These are phyloP conservation scores for Ophion ventricosus DNA, from an alignment of 2,888 invertebrate species.

Conservation along the genomic window DNA sequence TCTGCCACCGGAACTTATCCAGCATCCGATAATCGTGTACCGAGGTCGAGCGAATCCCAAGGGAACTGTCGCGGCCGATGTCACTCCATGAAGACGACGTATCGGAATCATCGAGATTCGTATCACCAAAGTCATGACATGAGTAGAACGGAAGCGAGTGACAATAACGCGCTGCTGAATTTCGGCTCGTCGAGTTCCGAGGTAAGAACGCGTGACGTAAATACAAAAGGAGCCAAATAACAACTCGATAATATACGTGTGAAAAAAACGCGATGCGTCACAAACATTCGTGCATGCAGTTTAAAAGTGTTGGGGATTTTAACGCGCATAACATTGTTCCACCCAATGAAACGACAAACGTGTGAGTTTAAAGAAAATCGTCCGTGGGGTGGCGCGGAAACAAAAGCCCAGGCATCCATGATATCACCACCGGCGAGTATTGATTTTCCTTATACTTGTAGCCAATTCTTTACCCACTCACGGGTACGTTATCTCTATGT, in stretches of 20 bases:
- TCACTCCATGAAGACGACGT: constrained; percentile 22
- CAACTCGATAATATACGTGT: neutral
- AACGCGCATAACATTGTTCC: neutral
- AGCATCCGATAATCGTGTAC: constrained; percentile 10
- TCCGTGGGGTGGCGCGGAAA: constrained; percentile 44
- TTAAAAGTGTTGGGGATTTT: neutral
- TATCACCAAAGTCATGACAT: constrained; percentile 75
- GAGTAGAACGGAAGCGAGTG: constrained; percentile 77
- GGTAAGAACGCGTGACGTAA: constrained; percentile 70
- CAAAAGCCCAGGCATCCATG: constrained; percentile 49
- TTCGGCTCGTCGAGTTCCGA: constrained; percentile 77
- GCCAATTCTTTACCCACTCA: constrained; percentile 49
- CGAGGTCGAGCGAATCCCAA: constrained; percentile 41
- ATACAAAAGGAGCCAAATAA: neutral
- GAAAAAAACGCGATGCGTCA: no score
- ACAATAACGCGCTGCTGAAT: constrained; percentile 78
- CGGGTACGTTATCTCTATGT: constrained; percentile 29
- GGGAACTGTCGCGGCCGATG: constrained; percentile 40
- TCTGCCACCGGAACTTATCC: constrained; percentile 38
- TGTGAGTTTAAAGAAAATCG: neutral
- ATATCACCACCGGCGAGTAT: constrained; percentile 65
- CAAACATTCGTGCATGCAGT: neutral
- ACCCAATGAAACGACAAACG: neutral
- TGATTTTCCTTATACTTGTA: constrained; percentile 63
- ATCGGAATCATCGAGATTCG: constrained; percentile 46